A percentile compares a stretch with the other conserved stretches of the same genome.
phyloP scores from a whole-genome alignment of 2,888 invertebrate species.

The Aphrophora alni region DNA sequence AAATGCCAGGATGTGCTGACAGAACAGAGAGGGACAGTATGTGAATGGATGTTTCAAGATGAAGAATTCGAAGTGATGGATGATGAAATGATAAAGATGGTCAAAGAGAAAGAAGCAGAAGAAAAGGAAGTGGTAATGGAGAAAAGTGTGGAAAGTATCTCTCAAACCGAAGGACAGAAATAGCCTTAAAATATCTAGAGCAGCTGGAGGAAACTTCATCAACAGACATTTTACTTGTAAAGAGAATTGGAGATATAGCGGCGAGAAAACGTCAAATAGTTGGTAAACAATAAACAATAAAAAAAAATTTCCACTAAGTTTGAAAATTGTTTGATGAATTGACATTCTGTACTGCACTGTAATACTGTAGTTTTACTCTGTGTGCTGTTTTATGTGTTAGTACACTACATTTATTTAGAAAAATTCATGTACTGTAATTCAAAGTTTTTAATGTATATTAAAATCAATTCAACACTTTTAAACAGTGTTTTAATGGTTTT shows the following conservation, averaged over 20 bases:
- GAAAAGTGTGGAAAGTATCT: background rate
- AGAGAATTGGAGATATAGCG: conserved; percentile 10
- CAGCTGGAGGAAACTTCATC: conserved; percentile 23
- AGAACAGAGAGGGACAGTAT: background rate
- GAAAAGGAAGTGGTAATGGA: conserved; percentile 17
- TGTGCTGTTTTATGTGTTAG: background rate
- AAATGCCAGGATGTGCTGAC: conserved; percentile 2
- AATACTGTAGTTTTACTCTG: background rate
- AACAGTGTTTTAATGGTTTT: background rate
- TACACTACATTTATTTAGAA: conserved; percentile 7
- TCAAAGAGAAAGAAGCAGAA: conserved; percentile 5
- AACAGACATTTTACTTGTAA: conserved; percentile 6
- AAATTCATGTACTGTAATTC: background rate
- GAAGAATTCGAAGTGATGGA: conserved; percentile 16
- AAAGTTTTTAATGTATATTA: background rate
- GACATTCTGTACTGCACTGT: background rate
- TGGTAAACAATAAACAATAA: conserved; percentile 27
- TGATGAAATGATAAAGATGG: conserved; percentile 16
- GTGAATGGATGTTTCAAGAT: background rate
- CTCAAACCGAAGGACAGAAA: conserved; percentile 24
- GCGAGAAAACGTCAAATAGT: conserved; percentile 20
- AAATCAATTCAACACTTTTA: background rate
- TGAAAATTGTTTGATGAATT: conserved; percentile 23
- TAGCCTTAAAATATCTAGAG: conserved; percentile 21
- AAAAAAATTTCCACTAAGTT: conserved; percentile 10